Base-by-base conservation (phyloP, 2,113 vertebrate genomes). In the Crotalus horridus region DNA sequence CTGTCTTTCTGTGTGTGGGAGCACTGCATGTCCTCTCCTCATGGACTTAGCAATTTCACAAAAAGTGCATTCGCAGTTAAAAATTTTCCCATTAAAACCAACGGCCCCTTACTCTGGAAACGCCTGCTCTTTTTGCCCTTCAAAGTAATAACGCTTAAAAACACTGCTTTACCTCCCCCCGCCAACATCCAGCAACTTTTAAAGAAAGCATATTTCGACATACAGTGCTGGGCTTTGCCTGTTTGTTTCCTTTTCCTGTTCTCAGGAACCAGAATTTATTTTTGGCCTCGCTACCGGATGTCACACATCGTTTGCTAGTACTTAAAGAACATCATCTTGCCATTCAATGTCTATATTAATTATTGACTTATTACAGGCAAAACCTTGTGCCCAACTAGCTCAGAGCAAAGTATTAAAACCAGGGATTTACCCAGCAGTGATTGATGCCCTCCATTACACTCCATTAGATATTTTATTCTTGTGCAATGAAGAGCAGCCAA, bases 381-480 rank as follows among this genome's bases (percentile, higher is more conserved):
- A 96, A 95, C 97, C 97, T 97, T 97, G 97, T 97, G 93, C 96
- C 97, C 97, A 97, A 96, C 97, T 96, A 97, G 96, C 96, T 97
- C 96, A 97, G 96, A 97, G 95, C 97, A 96, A 96, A 94, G 95
- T 96, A 95, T 97, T 96, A 96, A 51, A 85, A 94, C 90, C 93
- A 1, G 85, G 56, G 87, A 74, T 91, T 96, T 95, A 95, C 90
- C 20, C 91, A 93, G 88, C 58, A 86, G 90, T 98, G 97, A 98
- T 97, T 96, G 97, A 98, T 98, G 95, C 95, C 94, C 96, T 97
- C 97, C 96, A 98, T 98, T 98, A 98, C 95, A 98, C 91, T 10
- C 97, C 96, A 98, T 98, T 98, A 98, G 97, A 98, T 97, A 98
- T 98, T 98, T 98, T 98, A 97, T 98, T 98, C 97, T 98, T 98